Base-by-base conservation (phyloP, 1,140 invertebrate species). In the Harlomillsia oculata region DNA sequence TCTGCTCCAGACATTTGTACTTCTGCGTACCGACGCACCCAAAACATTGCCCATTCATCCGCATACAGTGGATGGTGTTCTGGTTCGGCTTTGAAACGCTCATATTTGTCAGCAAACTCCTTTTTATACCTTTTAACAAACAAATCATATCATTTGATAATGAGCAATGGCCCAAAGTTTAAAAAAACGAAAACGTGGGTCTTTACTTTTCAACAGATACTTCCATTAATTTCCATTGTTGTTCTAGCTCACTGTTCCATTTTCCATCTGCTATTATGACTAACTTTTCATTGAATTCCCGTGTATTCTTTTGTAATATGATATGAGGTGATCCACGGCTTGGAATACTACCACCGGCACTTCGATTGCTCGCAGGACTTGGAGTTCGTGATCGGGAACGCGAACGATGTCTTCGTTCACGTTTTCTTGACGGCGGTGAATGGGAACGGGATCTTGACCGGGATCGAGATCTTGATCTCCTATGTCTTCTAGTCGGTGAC, bases 51-150 rank as follows among this genome's bases (percentile, higher is more conserved):
- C 65, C 65, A 66, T 30, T 66, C 63, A 14, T 52, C 36, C 0
- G 55, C 45, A 56, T 66, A 66, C 4, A 28, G 51, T 4, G 60
- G 60, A 52, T 66, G 63, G 5, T 56, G 45, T 45, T 66, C 65
- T 16, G 65, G 65, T 18, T 44, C 52, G 32, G 56, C 54, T n/a
- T 57, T 52, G 3, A 59, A 29, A 9, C 21, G 2, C 28, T 57
- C 60, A 18, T 39, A 16, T 18, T 43, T 49, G 6, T 36, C 40
- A 29, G 29, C 30, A 41, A 56, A 59, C 32, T 49, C 9, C 20
- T 52, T 57, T 25, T 44, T 46, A 18, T 39, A 53, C 16, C 61
- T 63, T 20, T 21, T 28, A 30, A 20, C 23, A 3, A 29, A 18
- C 23, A 37, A 40, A 21, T 21, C 13, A 8, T 16, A 9, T 21